Evolutionary conservation across 2,888 invertebrate species (phyloP), one percentile per base, ranked within the genome.

Genomic region (Neria commutata): DNA sequence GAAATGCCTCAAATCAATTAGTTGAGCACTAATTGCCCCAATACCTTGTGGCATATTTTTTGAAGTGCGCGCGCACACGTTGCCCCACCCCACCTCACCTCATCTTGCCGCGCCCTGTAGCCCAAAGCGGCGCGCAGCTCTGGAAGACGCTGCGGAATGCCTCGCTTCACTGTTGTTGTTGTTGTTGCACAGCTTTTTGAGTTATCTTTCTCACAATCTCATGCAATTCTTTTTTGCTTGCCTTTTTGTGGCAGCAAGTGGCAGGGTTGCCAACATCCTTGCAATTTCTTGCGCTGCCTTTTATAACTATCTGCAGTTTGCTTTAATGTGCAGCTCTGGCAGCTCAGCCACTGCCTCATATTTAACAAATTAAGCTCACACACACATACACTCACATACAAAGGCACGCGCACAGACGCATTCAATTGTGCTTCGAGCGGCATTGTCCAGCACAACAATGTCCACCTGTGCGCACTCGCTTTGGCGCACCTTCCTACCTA

Each of bases 1-100:
- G 79, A 81, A 80, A 81, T 81, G 79, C 81, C 78, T 81, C 76
- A 77, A 80, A 81, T 81, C 81, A 81, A 81, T 81, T 81, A 81
- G 81, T 71, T 76, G 75, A 72, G 70, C 79, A 80, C 81, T 81
- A 81, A 81, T 81, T 81, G 81, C 77, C 75, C 73, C 78, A 75
- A 79, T 81, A 76, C 80, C 76, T 76, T 74, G 77, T 75, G 76
- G 75, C 77, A 80, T 79, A 77, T 74, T 76, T 77, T n/a, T 68
- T 66, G 70, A 71, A 72, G 69, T 72, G 64, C 48, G 48, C 54
- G 42, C 19, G 19, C 29, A 29, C 5, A 8, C 42, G 42, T 19
- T 37, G n/a, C n/a, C n/a, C 42, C 19, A 37, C 21, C 14, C 48
- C 50, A 34, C 49, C 54, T 25, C 42, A 46, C 40, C 16, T 25